Conservation (phyloP, 1,140 invertebrate species). For the Vanessa tameamea region DNA sequence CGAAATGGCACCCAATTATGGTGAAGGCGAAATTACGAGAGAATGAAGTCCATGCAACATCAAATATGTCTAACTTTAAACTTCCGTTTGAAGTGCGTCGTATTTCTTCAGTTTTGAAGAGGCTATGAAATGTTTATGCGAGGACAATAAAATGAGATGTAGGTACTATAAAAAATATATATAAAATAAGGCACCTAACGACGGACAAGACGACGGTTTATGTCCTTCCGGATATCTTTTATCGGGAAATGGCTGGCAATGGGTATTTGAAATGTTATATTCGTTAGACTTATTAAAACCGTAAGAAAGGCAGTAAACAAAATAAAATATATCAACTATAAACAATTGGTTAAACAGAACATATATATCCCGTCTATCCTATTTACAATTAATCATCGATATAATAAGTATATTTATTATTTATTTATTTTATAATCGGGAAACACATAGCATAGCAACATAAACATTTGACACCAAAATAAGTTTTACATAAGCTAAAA, state of each 20-base stretch:
- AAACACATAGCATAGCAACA: too few relatives aligned
- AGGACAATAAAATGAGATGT: constrained; percentile 22
- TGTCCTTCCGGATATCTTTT: constrained; percentile 21
- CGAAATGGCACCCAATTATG: constrained; percentile 14
- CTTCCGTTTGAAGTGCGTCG: constrained; percentile 3
- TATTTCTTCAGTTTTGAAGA: constrained; percentile 6
- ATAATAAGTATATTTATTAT: too few relatives aligned
- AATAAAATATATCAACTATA: too few relatives aligned
- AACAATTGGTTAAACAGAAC: too few relatives aligned
- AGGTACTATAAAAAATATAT: constrained; percentile 28
- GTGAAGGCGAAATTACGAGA: constrained; percentile 9
- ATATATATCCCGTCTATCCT: too few relatives aligned
- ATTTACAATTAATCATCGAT: too few relatives aligned
- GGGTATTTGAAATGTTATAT: neutral
- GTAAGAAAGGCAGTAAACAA: too few relatives aligned
- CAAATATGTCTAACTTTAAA: constrained; percentile 9
- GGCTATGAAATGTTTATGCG: constrained; percentile 26
- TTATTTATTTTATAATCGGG: too few relatives aligned
- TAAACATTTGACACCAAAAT: too few relatives aligned
- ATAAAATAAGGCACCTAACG: constrained; percentile 28
- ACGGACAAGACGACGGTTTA: constrained; percentile 27
- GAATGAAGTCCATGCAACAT: neutral
- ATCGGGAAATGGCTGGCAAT: constrained; percentile 15
- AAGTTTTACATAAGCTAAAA: too few relatives aligned
- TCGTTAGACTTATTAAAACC: neutral